Evolutionary conservation across 2,113 vertebrate species (phyloP), one percentile per base, ranked within the genome.

Genomic region (Pelodiscus sinensis): DNA sequence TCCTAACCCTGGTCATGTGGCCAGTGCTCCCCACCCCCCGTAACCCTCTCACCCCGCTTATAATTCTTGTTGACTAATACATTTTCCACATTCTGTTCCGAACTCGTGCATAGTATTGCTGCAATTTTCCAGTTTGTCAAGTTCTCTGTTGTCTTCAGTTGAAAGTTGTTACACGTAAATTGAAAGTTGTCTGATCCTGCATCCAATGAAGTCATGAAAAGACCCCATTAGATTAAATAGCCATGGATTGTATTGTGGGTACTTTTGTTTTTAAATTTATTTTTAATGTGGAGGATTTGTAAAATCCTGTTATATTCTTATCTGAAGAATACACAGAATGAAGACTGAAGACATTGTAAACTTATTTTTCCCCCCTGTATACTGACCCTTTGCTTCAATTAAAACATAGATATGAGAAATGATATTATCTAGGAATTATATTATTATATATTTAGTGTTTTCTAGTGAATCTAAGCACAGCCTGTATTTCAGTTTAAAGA

Each of bases 251-350:
- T 22, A 68, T 82, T 38, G 11, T 2, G n/a, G 38, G 35, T 21
- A 18, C n/a, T 68, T 68, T 68, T 16, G 29, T n/a, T 68, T 65
- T n/a, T 68, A 68, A n/a, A 68, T 68, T 21, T 75, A 38, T 38
- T 19, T 73, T 35, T 73, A 38, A 8, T 44, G 35, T 44, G 35
- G 21, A 75, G 24, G 5, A 8, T 44, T 55, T 18, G 44, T 88
- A 56, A 82, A 71, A n/a, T 60, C 78, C 25, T 0, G 1, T 44
- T 29, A 1, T 25, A 8, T 35, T 57, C 50, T 0, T 3, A 65
- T 81, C 75, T 19, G 38, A 44, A 44, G 0, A 3, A 0, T 0
- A 21, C 56, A 7, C 1, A n/a, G 1, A 60, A 92, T 38, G 55
- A 3, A 27, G 24, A 77, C 13, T 44, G 71, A 75, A 13, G 22